phyloP scores from a whole-genome alignment of 2,113 vertebrate genomes.

The Rhea pennata region DNA sequence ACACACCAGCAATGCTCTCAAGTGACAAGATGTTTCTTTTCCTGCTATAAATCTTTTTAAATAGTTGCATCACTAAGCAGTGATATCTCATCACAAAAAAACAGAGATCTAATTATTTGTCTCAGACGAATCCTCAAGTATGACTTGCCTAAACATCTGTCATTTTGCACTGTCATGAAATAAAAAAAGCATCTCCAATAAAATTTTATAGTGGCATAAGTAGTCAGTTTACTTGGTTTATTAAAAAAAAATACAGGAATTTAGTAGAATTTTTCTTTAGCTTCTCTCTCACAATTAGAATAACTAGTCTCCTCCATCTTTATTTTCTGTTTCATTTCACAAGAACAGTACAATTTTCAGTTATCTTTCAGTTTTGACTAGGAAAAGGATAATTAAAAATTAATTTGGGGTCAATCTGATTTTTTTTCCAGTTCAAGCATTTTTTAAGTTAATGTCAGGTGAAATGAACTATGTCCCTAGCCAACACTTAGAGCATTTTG shows the following conservation, averaged over 20 bases:
- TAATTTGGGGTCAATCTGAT: neutral
- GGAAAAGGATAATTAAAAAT: neutral
- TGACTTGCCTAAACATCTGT: neutral
- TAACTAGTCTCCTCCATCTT: neutral
- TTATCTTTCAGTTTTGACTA: neutral
- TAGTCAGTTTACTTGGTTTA: neutral
- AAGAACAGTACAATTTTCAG: neutral
- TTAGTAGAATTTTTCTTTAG: neutral
- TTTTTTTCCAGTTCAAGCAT: neutral
- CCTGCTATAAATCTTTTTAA: neutral
- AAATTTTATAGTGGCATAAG: neutral
- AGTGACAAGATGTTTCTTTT: neutral
- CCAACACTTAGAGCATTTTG: neutral
- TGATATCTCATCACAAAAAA: neutral
- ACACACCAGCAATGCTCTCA: neutral
- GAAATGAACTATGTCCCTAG: neutral
- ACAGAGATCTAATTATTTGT: neutral
- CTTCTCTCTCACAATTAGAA: neutral
- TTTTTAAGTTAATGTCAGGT: neutral
- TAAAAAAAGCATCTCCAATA: neutral
- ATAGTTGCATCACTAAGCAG: neutral
- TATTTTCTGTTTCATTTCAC: neutral
- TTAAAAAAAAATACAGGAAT: neutral
- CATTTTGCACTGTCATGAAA: neutral
- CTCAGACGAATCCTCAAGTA: neutral